phyloP scores from a whole-genome alignment of 2,888 invertebrate genomes.

The Bombyx huttoni region DNA sequence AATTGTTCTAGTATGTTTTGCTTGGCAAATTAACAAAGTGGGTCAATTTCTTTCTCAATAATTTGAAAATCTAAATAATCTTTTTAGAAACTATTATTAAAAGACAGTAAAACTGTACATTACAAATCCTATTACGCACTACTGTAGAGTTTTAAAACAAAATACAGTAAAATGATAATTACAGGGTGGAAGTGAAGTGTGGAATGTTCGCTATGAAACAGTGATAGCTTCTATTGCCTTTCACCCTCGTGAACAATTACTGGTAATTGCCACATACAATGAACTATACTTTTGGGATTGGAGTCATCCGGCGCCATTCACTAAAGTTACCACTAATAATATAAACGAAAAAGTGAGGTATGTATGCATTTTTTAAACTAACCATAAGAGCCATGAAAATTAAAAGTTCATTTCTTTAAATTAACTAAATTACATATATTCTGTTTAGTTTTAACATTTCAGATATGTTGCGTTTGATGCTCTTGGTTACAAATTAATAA shows the following conservation, averaged over 20 bases:
- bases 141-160: too few species aligned
- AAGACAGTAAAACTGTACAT: too few species aligned
- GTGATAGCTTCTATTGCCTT: slow-evolving; percentile 90
- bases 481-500: slow-evolving; percentile 84
- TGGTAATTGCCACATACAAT: slow-evolving; percentile 90
- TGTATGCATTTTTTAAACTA: slow-evolving; percentile 12
- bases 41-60: too few species aligned
- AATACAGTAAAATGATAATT: not conserved
- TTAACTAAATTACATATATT: slow-evolving; percentile 1
- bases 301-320: slow-evolving; percentile 83
- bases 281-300: slow-evolving; percentile 93
- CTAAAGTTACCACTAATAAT: slow-evolving; percentile 80
- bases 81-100: too few species aligned
- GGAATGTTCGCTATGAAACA: slow-evolving; percentile 80
- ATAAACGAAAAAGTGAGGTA: slow-evolving; percentile 87
- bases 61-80: not conserved
- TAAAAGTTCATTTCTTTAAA: not conserved
- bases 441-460: slow-evolving; percentile 24
- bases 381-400: not conserved
- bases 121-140: too few species aligned
- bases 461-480: slow-evolving; percentile 90
- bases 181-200: slow-evolving; percentile 89
- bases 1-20: too few species aligned
- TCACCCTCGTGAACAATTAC: slow-evolving; percentile 84
- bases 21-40: too few species aligned